These are phyloP conservation scores for Xyrichtys novacula DNA, from an alignment of 2,797 vertebrate genomes.

Conservation along the genomic window DNA sequence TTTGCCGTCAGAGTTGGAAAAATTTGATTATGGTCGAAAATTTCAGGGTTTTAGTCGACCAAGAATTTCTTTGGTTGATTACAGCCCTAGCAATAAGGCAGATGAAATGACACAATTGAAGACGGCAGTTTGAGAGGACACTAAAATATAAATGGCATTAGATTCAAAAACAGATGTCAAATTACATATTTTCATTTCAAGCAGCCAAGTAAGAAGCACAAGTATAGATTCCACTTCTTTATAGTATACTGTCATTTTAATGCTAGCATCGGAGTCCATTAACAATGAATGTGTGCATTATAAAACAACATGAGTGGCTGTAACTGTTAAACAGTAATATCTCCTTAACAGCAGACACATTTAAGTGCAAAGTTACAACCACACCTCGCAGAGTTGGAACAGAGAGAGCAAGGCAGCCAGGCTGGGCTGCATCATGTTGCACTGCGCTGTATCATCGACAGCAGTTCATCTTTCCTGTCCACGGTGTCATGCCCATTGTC, in stretches of 20 bases:
- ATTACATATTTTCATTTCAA: too few relatives aligned
- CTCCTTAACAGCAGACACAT: conserved; percentile 27
- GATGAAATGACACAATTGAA: too few relatives aligned
- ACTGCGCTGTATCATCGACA: conserved; percentile 55
- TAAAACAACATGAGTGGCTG: conserved; percentile 12
- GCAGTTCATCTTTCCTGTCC: conserved; percentile 77
- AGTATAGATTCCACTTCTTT: too few relatives aligned
- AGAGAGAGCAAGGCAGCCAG: conserved; percentile 24
- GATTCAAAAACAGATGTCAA: too few relatives aligned
- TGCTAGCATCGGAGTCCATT: neutral
- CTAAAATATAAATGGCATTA: too few relatives aligned
- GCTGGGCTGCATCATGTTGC: conserved; percentile 51
- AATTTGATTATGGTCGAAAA: too few relatives aligned
- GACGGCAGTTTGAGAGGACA: too few relatives aligned
- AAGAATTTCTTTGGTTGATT: too few relatives aligned
- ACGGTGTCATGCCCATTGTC: conserved; percentile 79
- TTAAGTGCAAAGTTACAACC: conserved; percentile 46
- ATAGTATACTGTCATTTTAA: neutral
- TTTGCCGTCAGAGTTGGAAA: too few relatives aligned
- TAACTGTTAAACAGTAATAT: conserved; percentile 13
- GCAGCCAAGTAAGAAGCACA: too few relatives aligned
- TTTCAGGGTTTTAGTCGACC: too few relatives aligned
- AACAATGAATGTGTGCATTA: conserved; percentile 34
- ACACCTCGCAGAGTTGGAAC: conserved; percentile 34
- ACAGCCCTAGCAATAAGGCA: too few relatives aligned